Conservation (phyloP, 2,113 vertebrate genomes). For the Phyllopteryx taeniolatus region DNA sequence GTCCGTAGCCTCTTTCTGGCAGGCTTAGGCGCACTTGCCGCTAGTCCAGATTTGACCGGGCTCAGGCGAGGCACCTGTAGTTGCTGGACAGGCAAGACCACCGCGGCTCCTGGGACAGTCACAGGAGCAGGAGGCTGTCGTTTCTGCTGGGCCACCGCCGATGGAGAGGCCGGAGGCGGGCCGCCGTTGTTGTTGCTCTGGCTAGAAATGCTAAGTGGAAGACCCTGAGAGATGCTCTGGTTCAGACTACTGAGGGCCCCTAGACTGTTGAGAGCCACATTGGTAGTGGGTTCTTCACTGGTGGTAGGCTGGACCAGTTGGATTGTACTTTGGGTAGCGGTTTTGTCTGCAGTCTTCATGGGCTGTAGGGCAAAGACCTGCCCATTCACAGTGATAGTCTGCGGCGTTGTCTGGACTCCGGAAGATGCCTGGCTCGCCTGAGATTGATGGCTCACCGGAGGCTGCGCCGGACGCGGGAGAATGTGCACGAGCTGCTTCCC, state of each 20-base stretch:
- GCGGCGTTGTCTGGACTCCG: conserved; percentile 77
- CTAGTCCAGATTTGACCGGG: conserved; percentile 36
- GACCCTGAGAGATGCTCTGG: conserved; percentile 90
- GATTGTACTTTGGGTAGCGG: conserved; percentile 78
- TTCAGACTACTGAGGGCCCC: conserved; percentile 94
- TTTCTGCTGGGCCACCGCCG: conserved; percentile 65
- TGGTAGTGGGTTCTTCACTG: conserved; percentile 89
- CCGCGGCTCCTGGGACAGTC: conserved; percentile 34
- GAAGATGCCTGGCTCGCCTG: conserved; percentile 45
- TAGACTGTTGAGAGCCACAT: conserved; percentile 91
- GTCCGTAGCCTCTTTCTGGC: conserved; percentile 56
- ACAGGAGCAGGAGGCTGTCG: conserved; percentile 32
- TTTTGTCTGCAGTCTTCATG: conserved; percentile 84
- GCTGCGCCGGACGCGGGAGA: conserved; percentile 82
- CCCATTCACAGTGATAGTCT: conserved; percentile 95
- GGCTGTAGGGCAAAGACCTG: conserved; percentile 94
- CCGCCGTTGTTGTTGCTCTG: conserved; percentile 76
- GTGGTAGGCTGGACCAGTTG: conserved; percentile 93
- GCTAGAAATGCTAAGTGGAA: conserved; percentile 71
- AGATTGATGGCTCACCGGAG: conserved; percentile 37
- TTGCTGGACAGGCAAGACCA: conserved; percentile 43
- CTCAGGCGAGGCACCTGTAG: conserved; percentile 40
- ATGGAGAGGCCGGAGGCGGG: conserved; percentile 69
- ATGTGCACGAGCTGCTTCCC: conserved; percentile 96
- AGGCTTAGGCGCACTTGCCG: conserved; percentile 47